Base-by-base conservation (phyloP, 1,140 invertebrate genomes). In the Pissodes strobi region DNA sequence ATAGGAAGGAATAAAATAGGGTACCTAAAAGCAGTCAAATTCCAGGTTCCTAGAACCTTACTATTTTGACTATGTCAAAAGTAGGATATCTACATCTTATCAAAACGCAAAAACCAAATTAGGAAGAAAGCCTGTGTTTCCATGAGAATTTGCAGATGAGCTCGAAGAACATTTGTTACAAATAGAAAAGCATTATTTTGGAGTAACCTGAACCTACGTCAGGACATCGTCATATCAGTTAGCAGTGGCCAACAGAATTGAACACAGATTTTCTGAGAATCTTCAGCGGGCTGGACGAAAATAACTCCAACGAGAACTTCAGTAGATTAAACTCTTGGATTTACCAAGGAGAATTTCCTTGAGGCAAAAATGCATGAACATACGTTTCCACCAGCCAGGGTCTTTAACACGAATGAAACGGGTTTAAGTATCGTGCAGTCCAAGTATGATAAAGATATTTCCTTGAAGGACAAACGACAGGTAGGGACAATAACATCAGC, bases 401-500 rank as follows among this genome's bases (percentile, higher is more conserved):
- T 79, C 23, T 79, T 70, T 55, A 79, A 78, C 77, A 5, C n/a
- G n/a, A 73, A 78, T 49, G 76, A 78, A 69, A 76, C 69, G 1
- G 75, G 74, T 45, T 19, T n/a, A n/a, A n/a, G n/a, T n/a, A n/a
- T n/a, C n/a, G n/a, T n/a, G n/a, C n/a, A n/a, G n/a, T n/a, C n/a
- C 77, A 0, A 64, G 69, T 15, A 66, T 72, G 21, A 74, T 78
- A 5, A 73, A 64, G 61, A 78, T 13, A 58, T 79, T 23, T 72
- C 56, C 4, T 19, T 18, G 17, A 70, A 64, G 71, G 73, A 72
- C 0, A 75, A 76, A 64, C 64, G 64, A 34, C 78, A 78, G 52
- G 66, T 77, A 49, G 72, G 68, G 17, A 22, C 68, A 37, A 37
- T 68, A 34, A 74, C 71, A 25, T n/a, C n/a, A n/a, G n/a, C n/a